These are phyloP conservation scores for Thinocorus orbignyianus DNA, from an alignment of 2,113 vertebrate species.

Conservation along the genomic window DNA sequence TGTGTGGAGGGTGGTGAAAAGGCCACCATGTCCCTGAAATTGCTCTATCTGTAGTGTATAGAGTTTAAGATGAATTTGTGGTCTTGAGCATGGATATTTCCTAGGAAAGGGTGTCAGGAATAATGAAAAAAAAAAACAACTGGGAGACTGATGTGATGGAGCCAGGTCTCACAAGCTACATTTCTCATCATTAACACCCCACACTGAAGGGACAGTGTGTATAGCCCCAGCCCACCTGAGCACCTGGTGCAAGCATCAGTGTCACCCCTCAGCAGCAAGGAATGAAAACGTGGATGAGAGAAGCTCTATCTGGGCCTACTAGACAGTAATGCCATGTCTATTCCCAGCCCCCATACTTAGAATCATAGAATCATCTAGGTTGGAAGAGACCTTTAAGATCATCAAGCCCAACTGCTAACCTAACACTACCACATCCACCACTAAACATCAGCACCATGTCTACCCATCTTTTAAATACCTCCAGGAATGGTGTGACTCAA, in stretches of 20 bases:
- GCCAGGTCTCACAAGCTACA: background rate
- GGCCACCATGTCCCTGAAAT: background rate
- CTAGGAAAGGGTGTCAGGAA: background rate
- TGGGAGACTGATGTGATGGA: background rate
- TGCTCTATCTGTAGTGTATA: rapidly evolving
- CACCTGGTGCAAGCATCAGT: rapidly evolving
- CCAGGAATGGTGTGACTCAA: background rate
- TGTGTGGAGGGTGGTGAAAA: background rate
- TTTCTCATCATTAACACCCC: background rate
- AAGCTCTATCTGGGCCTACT: background rate
- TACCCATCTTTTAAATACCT: background rate
- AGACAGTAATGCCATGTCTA: rapidly evolving
- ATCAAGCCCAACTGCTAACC: background rate
- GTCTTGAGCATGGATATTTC: background rate
- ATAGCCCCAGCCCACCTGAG: background rate
- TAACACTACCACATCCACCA: background rate
- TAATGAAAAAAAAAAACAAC: no score
- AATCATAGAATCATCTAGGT: background rate
- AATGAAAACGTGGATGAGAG: background rate
- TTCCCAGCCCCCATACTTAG: background rate
- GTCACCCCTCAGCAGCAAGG: background rate
- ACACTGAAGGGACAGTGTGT: background rate
- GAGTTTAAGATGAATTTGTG: background rate
- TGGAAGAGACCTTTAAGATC: background rate
- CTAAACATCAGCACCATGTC: background rate